Base-by-base conservation (phyloP, 2,888 invertebrate genomes). In the Nomada ferruginata region DNA sequence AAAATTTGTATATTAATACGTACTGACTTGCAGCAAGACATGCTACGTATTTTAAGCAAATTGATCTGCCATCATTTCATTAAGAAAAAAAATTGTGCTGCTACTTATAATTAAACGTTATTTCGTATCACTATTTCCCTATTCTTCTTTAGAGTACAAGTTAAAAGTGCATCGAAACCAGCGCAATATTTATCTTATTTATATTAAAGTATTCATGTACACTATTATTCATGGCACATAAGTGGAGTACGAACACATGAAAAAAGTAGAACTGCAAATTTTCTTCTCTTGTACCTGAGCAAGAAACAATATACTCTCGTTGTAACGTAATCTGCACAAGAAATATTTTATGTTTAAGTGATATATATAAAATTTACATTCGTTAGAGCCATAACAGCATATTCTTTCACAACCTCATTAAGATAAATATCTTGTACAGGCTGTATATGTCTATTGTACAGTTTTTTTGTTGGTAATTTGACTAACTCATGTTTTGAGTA, bases 361-460 rank as follows among this genome's bases (percentile, higher is more conserved):
- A 73, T 76, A 79, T 74, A 75, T 79, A 86, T 66, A 76, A 83
- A 84, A 78, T 83, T 61, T 86, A 83, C 77, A 86, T 81, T 65
- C 44, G 61, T 87, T 86, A 80, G 74, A 78, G 52, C 70, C 68
- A 66, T 70, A 74, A 79, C 61, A 66, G 52, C 47, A 86, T 74
- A 85, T 80, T 64, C 52, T n/a, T 47, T 88, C 85, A 88, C 85
- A 86, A 88, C 83, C 88, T 85, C 63, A 52, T 77, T 82, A 82
- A 68, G 60, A 82, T 60, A 87, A 65, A 73, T 69, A 52, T 69
- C 57, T 85, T 60, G 53, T 57, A 63, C 64, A 72, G 55, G 76
- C 60, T 76, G 68, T 59, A 50, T 68, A 60, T 65, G 44, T 71
- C 57, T 76, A 73, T 71, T 63, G 60, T 57, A 52, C 68, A 80